Evolutionary conservation across 1,140 invertebrate genomes (phyloP).

Genomic region (Trichonephila inaurata): DNA sequence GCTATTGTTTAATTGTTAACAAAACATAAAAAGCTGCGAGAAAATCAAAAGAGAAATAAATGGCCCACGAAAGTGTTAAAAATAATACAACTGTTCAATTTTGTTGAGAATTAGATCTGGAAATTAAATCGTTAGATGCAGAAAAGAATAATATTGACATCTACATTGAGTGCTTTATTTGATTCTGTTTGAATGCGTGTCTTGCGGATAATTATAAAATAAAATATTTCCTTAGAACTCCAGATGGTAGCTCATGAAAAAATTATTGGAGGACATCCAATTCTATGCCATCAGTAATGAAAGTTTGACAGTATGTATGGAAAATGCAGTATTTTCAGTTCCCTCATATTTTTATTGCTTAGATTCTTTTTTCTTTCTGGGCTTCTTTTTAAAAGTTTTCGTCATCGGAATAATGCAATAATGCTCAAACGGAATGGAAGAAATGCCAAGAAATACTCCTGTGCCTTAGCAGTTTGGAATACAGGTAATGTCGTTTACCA

Average conservation of each 20-base stretch:
- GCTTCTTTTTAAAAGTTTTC: neutral
- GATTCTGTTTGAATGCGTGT: neutral
- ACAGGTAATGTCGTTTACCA: neutral
- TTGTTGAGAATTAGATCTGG: neutral
- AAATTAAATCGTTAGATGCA: neutral
- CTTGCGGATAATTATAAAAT: neutral
- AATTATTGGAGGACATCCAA: neutral
- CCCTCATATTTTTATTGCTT: neutral
- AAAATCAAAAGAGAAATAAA: no score
- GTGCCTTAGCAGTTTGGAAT: neutral
- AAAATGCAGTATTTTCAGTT: neutral
- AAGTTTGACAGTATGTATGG: neutral
- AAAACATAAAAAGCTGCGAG: no score
- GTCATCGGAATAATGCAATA: rapidly evolving
- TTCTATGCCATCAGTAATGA: neutral
- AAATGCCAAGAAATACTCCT: neutral
- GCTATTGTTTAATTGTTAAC: no score
- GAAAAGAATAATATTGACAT: neutral
- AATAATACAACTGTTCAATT: neutral
- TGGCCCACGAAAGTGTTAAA: neutral
- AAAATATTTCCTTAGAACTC: neutral
- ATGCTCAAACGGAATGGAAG: neutral
- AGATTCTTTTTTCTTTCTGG: neutral
- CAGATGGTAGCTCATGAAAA: neutral
- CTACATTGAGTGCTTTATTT: neutral